These are phyloP conservation scores for Drosophila dives DNA, from an alignment of 2,888 invertebrate species.

Conservation along the genomic window DNA sequence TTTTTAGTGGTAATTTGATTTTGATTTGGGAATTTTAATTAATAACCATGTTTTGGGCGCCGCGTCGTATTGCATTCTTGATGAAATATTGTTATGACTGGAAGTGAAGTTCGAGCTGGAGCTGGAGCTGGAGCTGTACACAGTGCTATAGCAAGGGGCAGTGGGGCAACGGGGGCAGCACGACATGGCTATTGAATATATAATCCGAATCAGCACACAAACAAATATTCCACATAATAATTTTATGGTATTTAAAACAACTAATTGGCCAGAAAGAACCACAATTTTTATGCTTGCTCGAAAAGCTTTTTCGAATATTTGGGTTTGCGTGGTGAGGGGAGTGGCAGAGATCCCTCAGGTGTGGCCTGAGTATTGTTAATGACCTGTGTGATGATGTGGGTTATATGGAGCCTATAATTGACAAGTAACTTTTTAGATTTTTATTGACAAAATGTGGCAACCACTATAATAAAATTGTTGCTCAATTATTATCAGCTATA, in stretches of 20 bases:
- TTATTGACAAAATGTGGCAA: conserved; percentile 21
- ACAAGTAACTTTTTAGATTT: conserved; percentile 20
- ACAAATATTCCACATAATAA: conserved; percentile 49
- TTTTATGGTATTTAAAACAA: conserved; percentile 69
- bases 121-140: neutral
- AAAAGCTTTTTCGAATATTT: conserved; percentile 33
- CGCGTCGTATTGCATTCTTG: conserved; percentile 49
- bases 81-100: conserved; percentile 61
- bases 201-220: conserved; percentile 38
- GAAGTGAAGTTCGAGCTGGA: neutral
- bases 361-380: conserved; percentile 44
- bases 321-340: neutral
- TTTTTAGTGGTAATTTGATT: conserved; percentile 78
- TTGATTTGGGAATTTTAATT: conserved; percentile 82
- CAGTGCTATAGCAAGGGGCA: neutral
- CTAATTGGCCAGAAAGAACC: conserved; percentile 61
- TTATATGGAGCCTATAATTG: conserved; percentile 39
- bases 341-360: conserved; percentile 33
- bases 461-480: conserved; percentile 1
- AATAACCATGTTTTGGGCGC: conserved; percentile 71
- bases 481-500: conserved; percentile 8
- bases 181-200: conserved; percentile 41
- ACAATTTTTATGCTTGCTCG: conserved; percentile 23
- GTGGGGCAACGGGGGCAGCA: conserved; percentile 12
- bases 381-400: conserved; percentile 18